phyloP scores from a whole-genome alignment of 2,113 vertebrate species.

The Daphoenositta chrysoptera region DNA sequence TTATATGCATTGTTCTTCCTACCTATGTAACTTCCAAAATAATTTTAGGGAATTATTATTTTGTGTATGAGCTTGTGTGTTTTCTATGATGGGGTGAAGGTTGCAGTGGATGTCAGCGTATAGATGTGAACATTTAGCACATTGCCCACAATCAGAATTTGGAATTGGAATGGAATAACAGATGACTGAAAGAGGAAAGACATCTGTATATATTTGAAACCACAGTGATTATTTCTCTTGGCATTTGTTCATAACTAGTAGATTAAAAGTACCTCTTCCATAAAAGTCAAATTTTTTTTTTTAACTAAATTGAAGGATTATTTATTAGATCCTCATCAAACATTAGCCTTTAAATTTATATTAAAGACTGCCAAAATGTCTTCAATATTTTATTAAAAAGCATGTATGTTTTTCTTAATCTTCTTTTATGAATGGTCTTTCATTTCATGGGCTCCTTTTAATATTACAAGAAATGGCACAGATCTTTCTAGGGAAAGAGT shows the following conservation, averaged over 20 bases:
- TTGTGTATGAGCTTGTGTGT: neutral
- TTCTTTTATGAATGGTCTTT: neutral
- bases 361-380: neutral
- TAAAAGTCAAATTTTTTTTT: neutral
- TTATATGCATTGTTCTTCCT: neutral
- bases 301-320: neutral
- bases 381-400: neutral
- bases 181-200: slow-evolving; percentile 9
- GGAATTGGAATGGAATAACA: neutral
- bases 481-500: neutral
- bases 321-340: slow-evolving; percentile 1
- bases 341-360: neutral
- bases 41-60: neutral
- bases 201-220: slow-evolving; percentile 19
- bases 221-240: neutral
- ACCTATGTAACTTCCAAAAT: neutral
- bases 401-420: neutral
- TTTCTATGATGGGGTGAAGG: neutral
- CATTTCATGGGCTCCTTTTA: neutral
- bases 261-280: neutral
- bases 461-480: neutral
- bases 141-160: neutral
- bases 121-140: slow-evolving; percentile 16
- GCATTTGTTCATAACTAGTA: neutral
- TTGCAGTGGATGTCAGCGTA: neutral